phyloP scores from a whole-genome alignment of 2,888 invertebrate genomes.

The Euplagia quadripunctaria region DNA sequence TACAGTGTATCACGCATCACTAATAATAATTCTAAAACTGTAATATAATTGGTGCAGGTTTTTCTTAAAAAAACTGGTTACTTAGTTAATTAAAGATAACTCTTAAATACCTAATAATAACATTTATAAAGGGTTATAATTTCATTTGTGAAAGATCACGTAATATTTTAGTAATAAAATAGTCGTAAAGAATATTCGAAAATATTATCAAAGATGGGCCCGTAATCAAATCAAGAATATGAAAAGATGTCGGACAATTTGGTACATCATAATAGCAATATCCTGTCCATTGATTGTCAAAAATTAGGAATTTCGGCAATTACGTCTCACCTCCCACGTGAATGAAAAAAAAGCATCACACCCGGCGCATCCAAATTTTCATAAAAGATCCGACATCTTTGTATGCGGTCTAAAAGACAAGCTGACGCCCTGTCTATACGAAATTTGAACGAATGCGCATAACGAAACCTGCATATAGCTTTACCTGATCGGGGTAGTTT shows the following conservation, averaged over 20 bases:
- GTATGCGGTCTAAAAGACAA: slow-evolving; percentile 43
- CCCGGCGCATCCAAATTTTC: slow-evolving; percentile 82
- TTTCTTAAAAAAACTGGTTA: neutral
- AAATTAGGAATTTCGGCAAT: slow-evolving; percentile 87
- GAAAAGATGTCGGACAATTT: slow-evolving; percentile 57
- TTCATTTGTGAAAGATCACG: slow-evolving; percentile 22
- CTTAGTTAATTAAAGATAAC: neutral
- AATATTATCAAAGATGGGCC: slow-evolving; percentile 29
- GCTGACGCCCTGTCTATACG: slow-evolving; percentile 18
- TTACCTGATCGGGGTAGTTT: too few relatives aligned
- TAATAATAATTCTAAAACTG: neutral
- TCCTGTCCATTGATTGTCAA: slow-evolving; percentile 87
- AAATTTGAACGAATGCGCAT: neutral
- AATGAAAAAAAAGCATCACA: slow-evolving; percentile 74
- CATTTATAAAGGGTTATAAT: too few relatives aligned
- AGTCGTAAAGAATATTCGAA: slow-evolving; percentile 34
- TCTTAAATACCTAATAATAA: too few relatives aligned
- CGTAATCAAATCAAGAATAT: slow-evolving; percentile 50
- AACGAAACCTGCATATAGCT: too few relatives aligned
- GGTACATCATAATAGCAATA: slow-evolving; percentile 84
- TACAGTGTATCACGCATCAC: neutral
- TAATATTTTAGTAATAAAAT: slow-evolving; percentile 42
- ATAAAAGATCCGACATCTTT: slow-evolving; percentile 79
- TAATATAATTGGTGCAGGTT: neutral
- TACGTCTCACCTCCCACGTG: slow-evolving; percentile 86